Evolutionary conservation across 1,140 invertebrate genomes (phyloP).

Genomic region (Schlechtendalia chinensis): DNA sequence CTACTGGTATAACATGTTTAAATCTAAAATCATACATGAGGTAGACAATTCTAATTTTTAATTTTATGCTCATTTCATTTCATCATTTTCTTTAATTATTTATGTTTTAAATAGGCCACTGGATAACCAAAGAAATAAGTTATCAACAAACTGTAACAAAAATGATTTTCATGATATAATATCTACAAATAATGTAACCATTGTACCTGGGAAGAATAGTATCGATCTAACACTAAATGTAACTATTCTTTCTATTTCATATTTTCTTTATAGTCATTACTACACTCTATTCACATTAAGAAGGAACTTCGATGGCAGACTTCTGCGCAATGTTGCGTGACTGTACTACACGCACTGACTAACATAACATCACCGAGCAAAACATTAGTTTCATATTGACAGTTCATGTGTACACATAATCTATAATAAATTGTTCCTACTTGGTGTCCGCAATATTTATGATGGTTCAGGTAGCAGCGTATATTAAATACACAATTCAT

Average conservation of each 20-base stretch:
- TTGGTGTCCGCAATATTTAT: too few relatives aligned
- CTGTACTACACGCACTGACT: too few relatives aligned
- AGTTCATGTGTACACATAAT: too few relatives aligned
- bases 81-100: not conserved
- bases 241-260: not conserved
- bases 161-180: slow-evolving; percentile 43
- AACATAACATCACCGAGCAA: too few relatives aligned
- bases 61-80: not conserved
- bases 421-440: too few relatives aligned
- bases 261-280: not conserved
- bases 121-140: slow-evolving; percentile 36
- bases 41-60: not conserved
- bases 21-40: slow-evolving; percentile 39
- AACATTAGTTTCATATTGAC: too few relatives aligned
- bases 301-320: too few relatives aligned
- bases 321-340: too few relatives aligned
- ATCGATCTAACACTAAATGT: slow-evolving; percentile 38
- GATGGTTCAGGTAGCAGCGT: too few relatives aligned
- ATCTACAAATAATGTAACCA: slow-evolving; percentile 7
- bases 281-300: too few relatives aligned
- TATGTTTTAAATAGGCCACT: slow-evolving; percentile 1
- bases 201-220: slow-evolving; percentile 20
- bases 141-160: slow-evolving; percentile 12
- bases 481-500: too few relatives aligned
- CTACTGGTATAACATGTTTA: slow-evolving; percentile 38